Evolutionary conservation across 2,888 invertebrate genomes (phyloP).

Genomic region (Podotricha telesiphe): DNA sequence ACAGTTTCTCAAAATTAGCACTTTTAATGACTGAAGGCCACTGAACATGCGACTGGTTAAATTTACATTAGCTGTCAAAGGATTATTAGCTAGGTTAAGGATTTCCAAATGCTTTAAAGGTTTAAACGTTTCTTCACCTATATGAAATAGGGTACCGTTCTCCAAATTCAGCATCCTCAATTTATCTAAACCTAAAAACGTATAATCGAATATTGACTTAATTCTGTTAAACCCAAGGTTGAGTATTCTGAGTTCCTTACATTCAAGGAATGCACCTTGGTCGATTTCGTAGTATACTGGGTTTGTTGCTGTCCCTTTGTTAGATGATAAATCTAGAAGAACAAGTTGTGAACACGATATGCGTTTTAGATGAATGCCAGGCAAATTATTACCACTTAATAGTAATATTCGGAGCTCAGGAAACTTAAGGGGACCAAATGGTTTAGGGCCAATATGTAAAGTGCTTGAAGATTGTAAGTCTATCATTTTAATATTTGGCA

Average conservation of each 20-base stretch:
- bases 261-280: slow-evolving; percentile 75
- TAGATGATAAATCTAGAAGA: slow-evolving; percentile 79
- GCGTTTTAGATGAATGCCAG: slow-evolving; percentile 78
- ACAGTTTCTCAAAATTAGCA: slow-evolving; percentile 78
- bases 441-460: slow-evolving; percentile 70
- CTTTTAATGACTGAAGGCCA: slow-evolving; percentile 76
- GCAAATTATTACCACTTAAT: slow-evolving; percentile 80
- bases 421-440: slow-evolving; percentile 73
- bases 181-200: slow-evolving; percentile 78
- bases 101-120: slow-evolving; percentile 69
- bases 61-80: slow-evolving; percentile 69
- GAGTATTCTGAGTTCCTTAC: slow-evolving; percentile 72
- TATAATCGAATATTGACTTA: slow-evolving; percentile 74
- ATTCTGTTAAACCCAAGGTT: slow-evolving; percentile 83
- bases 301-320: slow-evolving; percentile 69
- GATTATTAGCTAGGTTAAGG: slow-evolving; percentile 83
- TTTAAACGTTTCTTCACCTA: slow-evolving; percentile 75
- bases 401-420: slow-evolving; percentile 79
- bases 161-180: slow-evolving; percentile 78
- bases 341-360: slow-evolving; percentile 74
- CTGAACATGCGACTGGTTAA: slow-evolving; percentile 70
- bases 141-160: slow-evolving; percentile 78
- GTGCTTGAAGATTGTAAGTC: slow-evolving; percentile 82
- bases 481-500: slow-evolving; percentile 80
- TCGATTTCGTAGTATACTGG: slow-evolving; percentile 80